Evolutionary conservation across 2,888 invertebrate species (phyloP), one percentile per base, ranked within the genome.

Genomic region (Diarsia rubi): DNA sequence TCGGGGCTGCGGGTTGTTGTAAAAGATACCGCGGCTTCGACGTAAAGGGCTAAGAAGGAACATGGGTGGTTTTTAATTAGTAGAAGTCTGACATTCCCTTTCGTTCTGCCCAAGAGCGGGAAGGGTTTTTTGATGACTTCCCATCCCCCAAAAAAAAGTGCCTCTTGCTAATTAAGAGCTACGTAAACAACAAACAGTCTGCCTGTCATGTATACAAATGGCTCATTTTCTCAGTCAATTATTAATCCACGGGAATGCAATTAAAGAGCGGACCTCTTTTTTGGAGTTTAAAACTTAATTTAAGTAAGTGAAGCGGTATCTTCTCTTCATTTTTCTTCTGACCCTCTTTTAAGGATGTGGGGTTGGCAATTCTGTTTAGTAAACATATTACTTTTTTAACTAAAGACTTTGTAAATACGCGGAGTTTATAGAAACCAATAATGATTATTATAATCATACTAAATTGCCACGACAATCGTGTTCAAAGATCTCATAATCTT

Each of bases 221-320:
- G 37, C 47, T 67, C 52, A 75, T 78, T 84, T 73, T 65, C 66
- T 65, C 65, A 63, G 57, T 47, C 69, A 76, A 85, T 86, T 79
- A 85, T 86, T 79, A 74, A 85, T 73, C 63, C 49, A 63, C 49
- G 19, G 19, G 68, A 73, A 73, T 44, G 47, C 73, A 64, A 79
- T 77, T 81, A 69, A 2, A 59, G 27, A 52, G 47, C 3, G 27
- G 52, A 67, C 37, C 59, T 64, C 64, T 70, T 77, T 60, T 57
- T 68, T 57, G 42, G 52, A 62, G 54, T 69, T 76, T 64, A 66
- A 21, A 65, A 60, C 64, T 70, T 77, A 63, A 79, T 80, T 8
- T 85, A 69, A 47, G 42, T 78, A 78, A 84, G 31, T 79, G 60
- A 70, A 74, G 57, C 62, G 47, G 31, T 64, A 75, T 66, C 47